These are phyloP conservation scores for Stichodactyla helianthus DNA, from an alignment of 64 coral and sea anemone species.

Conservation along the genomic window DNA sequence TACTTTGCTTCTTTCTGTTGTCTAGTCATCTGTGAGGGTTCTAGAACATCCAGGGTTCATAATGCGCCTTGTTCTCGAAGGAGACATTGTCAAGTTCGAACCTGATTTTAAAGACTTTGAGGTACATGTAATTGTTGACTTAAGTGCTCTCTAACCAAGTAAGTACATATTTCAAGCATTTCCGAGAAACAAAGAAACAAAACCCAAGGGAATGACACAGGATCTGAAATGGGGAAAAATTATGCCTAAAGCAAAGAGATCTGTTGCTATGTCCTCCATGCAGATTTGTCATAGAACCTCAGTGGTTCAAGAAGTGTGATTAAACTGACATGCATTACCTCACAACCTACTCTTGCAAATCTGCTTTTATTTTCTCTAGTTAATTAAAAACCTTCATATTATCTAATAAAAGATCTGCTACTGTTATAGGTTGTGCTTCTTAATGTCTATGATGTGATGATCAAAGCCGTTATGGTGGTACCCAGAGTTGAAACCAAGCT, in stretches of 20 bases:
- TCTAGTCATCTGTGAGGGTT: slow-evolving; percentile 81
- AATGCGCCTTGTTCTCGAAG: slow-evolving; percentile 94
- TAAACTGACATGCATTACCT: too few relatives aligned
- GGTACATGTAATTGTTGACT: slow-evolving; percentile 16
- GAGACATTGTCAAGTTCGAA: slow-evolving; percentile 93
- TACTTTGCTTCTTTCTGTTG: neutral
- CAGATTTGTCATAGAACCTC: too few relatives aligned
- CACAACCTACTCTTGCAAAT: too few relatives aligned
- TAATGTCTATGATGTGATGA: slow-evolving; percentile 99
- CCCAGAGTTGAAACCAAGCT: slow-evolving; percentile 98
- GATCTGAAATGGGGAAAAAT: too few relatives aligned
- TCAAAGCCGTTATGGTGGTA: slow-evolving; percentile 93
- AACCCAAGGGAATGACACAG: too few relatives aligned
- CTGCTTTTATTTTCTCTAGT: too few relatives aligned
- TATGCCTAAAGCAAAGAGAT: too few relatives aligned
- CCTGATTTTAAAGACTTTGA: slow-evolving; percentile 99
- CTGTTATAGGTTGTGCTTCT: slow-evolving; percentile 74
- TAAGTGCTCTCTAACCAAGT: neutral
- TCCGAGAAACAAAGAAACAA: too few relatives aligned
- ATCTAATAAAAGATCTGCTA: too few relatives aligned
- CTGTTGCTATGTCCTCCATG: too few relatives aligned
- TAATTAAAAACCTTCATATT: too few relatives aligned
- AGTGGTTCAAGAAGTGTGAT: too few relatives aligned
- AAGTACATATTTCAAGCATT: neutral
- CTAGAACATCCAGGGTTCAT: slow-evolving; percentile 96